Evolutionary conservation across 1,140 invertebrate genomes (phyloP).

Genomic region (Sinonovacula constricta): DNA sequence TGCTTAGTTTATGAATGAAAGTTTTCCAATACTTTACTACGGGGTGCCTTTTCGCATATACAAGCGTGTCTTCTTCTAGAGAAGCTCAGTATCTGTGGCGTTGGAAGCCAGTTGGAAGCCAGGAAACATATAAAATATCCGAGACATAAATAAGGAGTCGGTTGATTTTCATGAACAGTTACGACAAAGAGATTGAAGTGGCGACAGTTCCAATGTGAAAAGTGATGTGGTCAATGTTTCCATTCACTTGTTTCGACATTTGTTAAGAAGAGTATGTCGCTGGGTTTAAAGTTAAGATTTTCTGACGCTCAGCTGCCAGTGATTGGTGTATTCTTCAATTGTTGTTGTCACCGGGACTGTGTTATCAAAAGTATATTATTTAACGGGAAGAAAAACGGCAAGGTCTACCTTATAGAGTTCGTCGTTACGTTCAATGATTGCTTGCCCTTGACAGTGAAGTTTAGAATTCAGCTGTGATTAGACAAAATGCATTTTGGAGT

Average conservation of each 20-base stretch:
- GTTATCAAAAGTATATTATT: slow-evolving; percentile 32
- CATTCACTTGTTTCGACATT: background rate
- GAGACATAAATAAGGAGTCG: background rate
- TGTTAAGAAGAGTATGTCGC: slow-evolving; percentile 6
- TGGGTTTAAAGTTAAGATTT: slow-evolving; percentile 18
- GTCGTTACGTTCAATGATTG: slow-evolving; percentile 5
- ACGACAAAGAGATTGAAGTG: background rate
- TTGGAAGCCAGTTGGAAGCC: background rate
- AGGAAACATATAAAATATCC: background rate
- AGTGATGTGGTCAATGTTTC: background rate
- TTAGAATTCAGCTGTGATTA: background rate
- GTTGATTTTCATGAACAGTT: background rate
- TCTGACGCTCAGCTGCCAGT: slow-evolving; percentile 25
- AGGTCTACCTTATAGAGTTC: slow-evolving; percentile 5
- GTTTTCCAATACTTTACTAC: background rate
- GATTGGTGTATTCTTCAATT: slow-evolving; percentile 8
- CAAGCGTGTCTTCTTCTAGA: background rate
- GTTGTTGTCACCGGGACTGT: background rate
- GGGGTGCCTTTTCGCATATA: too few relatives aligned
- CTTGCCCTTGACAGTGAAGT: background rate
- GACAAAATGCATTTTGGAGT: background rate
- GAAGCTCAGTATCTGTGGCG: background rate
- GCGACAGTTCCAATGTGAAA: background rate
- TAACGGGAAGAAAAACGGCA: slow-evolving; percentile 2
- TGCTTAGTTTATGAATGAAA: background rate